Evolutionary conservation across 1,140 invertebrate species (phyloP), one percentile per base, ranked within the genome.

Genomic region (Sesamia nonagrioides): DNA sequence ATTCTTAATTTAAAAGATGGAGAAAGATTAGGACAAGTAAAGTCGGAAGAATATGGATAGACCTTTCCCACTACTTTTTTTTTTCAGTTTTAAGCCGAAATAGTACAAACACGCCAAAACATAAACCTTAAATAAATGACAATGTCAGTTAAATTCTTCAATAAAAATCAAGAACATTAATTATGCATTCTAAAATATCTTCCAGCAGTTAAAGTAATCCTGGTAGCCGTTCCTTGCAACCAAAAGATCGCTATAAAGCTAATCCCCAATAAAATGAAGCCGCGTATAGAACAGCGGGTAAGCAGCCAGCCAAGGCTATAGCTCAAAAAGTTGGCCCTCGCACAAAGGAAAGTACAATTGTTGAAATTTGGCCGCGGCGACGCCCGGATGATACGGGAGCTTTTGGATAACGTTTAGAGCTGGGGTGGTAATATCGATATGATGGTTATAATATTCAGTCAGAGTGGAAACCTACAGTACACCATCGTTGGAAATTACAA

Each of bases 321-420:
- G 85, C 84, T 91, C 85, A 87, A 79, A 86, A 88, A 88, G 82
- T 91, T 91, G 89, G 86, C 90, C 82, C 77, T 60, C 35, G 54
- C 48, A 80, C 76, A 77, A 76, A 80, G 68, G 58, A 18, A 15
- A 71, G 78, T 84, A 85, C 88, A 83, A 89, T 90, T 89, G 88
- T 91, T 86, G 86, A 85, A 89, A 91, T 88, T 89, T 88, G 88
- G 56, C 56, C 54, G 21, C 27, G 27, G 1, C n/a, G 27, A 0
- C n/a, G 37, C 37, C 33, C 68, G 18, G 6, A 0, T 37, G 72
- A 60, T 60, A 61, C 42, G 18, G 6, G 33, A 21, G 66, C 21
- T 45, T 54, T 42, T 6, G 27, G 40, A 45, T 60, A 74, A 8
- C 40, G 40, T 15, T 1, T 78, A 72, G 68, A 15, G 77, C 6